Evolutionary conservation across 2,888 invertebrate species (phyloP).

Genomic region (Nomada hirtipes): DNA sequence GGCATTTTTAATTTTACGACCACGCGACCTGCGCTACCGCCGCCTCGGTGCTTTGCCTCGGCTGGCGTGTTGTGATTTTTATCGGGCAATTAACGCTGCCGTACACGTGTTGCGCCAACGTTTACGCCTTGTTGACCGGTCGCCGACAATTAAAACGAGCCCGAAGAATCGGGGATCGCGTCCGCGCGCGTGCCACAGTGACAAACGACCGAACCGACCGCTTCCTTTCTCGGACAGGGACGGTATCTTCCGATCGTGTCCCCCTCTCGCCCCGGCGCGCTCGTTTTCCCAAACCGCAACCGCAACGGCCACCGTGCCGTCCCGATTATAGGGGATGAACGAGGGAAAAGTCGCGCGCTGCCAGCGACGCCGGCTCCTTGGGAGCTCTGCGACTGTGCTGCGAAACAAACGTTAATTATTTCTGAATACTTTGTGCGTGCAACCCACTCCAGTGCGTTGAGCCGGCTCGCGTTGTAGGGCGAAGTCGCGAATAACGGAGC

Average conservation of each 20-base stretch:
- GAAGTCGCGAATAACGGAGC: conserved; percentile 49
- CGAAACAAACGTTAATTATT: conserved; percentile 73
- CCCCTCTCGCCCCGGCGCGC: background rate
- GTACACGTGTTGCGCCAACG: conserved; percentile 81
- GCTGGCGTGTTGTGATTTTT: conserved; percentile 84
- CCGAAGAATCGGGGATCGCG: conserved; percentile 64
- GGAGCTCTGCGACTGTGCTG: conserved; percentile 29
- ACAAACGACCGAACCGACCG: background rate
- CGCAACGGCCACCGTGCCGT: background rate
- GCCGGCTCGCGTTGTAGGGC: conserved; percentile 55
- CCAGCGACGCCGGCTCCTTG: background rate
- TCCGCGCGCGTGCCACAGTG: conserved; percentile 50
- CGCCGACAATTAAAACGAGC: conserved; percentile 71
- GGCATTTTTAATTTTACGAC: conserved; percentile 78
- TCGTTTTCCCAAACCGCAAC: background rate
- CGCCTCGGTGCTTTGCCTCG: conserved; percentile 54
- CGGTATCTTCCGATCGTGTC: background rate
- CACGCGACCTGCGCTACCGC: conserved; percentile 64
- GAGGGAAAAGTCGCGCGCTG: background rate
- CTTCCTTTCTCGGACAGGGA: background rate
- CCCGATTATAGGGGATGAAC: background rate
- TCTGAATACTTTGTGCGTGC: conserved; percentile 54
- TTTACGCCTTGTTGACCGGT: conserved; percentile 81
- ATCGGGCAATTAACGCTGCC: conserved; percentile 84
- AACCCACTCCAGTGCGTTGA: conserved; percentile 63